Base-by-base conservation (phyloP, 2,113 vertebrate genomes). In the Corythaeola cristata region DNA sequence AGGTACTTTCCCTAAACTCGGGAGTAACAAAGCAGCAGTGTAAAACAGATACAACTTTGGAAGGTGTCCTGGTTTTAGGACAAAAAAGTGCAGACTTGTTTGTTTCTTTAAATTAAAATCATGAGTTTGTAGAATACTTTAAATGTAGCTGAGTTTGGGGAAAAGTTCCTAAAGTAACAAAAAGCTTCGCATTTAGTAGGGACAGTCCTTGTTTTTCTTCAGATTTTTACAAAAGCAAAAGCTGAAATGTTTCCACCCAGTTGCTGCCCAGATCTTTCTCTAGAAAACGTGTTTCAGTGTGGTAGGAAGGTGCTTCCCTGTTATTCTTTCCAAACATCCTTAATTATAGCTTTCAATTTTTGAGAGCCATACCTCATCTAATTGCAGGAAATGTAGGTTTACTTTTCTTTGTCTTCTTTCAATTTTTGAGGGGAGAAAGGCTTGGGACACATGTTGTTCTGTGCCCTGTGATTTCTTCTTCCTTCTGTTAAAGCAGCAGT, bases 301-400 rank as follows among this genome's bases (percentile, higher is more conserved):
- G 74, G 33, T 77, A 55, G 53, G 69, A 93, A 93, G 86, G 60
- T 97, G 72, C 87, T 89, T 92, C 50, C 21, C 59, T 91, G 45
- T 88, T 92, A 5, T 6, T 92, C 77, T 79, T 79, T 74, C 41
- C 74, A 94, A 96, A 89, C 93, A 83, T 77, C 63, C 50, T 49
- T 97, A 97, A 96, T 96, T 93, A 80, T 6, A 94, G 62, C 94
- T 97, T 90, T 93, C 85, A 79, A 0, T 88, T 96, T 93, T 87
- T 89, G 58, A 94, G 59, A 96, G 56, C 37, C 47, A 26, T 96
- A 88, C 83, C 90, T 97, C 90, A 90, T 75, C 85, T 96, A 95
- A 97, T 89, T 96, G 91, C 89, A 94, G 85, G 88, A 93, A 89
- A 37, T 35, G 64, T n/a, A 33, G 58, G 59, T 89, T 89, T 91